Evolutionary conservation across 2,113 vertebrate genomes (phyloP).

Genomic region (Agelaius phoeniceus): DNA sequence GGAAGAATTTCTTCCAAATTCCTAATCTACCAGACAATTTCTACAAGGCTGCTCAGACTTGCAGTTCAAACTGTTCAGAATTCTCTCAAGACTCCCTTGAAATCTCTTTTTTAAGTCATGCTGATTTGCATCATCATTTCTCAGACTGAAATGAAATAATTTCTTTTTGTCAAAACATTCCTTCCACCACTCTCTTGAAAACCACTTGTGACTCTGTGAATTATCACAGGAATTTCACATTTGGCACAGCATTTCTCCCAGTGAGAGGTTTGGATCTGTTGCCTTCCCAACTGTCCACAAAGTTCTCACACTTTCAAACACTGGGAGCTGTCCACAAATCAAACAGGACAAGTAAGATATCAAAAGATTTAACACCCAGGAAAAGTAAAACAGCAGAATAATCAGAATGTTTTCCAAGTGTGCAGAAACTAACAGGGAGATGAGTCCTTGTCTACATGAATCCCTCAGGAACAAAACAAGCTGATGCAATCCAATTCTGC

Average conservation of each 20-base stretch:
- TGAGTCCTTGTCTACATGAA: background rate
- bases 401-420: background rate
- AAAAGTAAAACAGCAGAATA: background rate
- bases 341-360: background rate
- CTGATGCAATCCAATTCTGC: background rate
- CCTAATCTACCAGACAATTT: background rate
- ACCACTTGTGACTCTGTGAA: background rate
- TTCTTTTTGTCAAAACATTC: background rate
- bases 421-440: background rate
- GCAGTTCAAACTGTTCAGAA: background rate
- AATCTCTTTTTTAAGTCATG: background rate
- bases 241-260: background rate
- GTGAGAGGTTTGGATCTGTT: background rate
- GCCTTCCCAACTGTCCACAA: background rate
- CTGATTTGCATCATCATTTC: conserved; percentile 39
- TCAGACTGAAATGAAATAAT: conserved; percentile 5
- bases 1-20: background rate
- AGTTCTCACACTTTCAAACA: background rate
- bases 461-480: background rate
- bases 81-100: background rate
- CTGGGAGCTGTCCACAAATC: background rate
- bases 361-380: background rate
- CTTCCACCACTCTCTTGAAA: background rate
- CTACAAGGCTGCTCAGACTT: background rate
- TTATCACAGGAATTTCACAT: background rate